A percentile compares a stretch with the other conserved stretches of the same genome.
Evolutionary conservation across 2,113 vertebrate genomes (phyloP).

Genomic region (Egretta garzetta): DNA sequence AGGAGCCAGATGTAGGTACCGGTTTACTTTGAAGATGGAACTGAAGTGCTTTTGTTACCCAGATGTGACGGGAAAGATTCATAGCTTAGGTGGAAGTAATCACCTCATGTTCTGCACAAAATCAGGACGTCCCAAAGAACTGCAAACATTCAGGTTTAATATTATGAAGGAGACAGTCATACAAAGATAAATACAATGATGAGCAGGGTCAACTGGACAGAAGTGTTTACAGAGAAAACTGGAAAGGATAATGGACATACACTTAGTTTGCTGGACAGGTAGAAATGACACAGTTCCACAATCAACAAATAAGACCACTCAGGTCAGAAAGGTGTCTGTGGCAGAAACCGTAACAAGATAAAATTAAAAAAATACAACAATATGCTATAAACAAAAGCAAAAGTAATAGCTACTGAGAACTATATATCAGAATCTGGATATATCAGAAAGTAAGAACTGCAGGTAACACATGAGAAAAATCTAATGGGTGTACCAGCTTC

Average conservation of each 20-base stretch:
- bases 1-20: neutral
- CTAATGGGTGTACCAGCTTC: fast-evolving
- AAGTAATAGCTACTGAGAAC: neutral
- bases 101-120: neutral
- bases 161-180: neutral
- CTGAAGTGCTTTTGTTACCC: neutral
- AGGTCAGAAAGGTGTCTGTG: neutral
- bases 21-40: neutral
- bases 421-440: neutral
- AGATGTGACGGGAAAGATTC: neutral
- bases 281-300: neutral
- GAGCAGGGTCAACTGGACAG: neutral
- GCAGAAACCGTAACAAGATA: neutral
- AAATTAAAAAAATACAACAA: neutral
- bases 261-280: neutral
- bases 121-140: neutral
- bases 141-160: neutral
- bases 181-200: neutral
- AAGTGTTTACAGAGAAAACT: neutral
- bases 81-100: neutral
- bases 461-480: neutral
- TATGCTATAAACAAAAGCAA: neutral
- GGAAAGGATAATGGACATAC: neutral
- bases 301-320: neutral
- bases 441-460: neutral